Evolutionary conservation across 1,140 invertebrate genomes (phyloP).

Genomic region (Macrocentrus cingulum): DNA sequence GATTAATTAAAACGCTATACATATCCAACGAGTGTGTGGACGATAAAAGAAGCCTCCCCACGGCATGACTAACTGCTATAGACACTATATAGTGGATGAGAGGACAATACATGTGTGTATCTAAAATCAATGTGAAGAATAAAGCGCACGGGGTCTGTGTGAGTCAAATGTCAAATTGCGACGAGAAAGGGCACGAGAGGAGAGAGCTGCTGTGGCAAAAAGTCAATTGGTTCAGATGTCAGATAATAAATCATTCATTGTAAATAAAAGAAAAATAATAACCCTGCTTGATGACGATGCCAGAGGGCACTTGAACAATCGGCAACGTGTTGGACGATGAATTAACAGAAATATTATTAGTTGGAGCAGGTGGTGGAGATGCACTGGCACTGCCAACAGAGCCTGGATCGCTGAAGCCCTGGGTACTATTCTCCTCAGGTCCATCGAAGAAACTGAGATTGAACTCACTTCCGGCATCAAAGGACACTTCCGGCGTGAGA

Average conservation of each 20-base stretch:
- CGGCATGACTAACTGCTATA: too few relatives aligned
- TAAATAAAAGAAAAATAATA: conserved; percentile 39
- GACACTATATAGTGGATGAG: too few relatives aligned
- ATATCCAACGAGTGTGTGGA: too few relatives aligned
- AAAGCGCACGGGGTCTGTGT: conserved; percentile 12
- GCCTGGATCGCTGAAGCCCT: conserved; percentile 69
- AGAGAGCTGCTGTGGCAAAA: conserved; percentile 25
- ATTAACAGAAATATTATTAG: conserved; percentile 45
- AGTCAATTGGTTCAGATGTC: conserved; percentile 4
- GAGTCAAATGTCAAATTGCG: conserved; percentile 21
- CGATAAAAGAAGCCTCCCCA: too few relatives aligned
- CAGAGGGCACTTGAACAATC: conserved; percentile 50
- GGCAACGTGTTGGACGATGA: conserved; percentile 47
- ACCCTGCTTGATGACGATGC: conserved; percentile 58
- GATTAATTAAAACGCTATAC: too few relatives aligned
- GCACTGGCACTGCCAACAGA: conserved; percentile 66
- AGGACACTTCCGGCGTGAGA: conserved; percentile 68
- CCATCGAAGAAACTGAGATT: conserved; percentile 78
- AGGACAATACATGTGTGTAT: not conserved
- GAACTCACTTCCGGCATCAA: conserved; percentile 75
- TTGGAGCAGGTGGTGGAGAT: conserved; percentile 59
- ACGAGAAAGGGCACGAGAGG: conserved; percentile 14
- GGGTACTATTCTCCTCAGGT: conserved; percentile 66
- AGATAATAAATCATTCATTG: too few relatives aligned
- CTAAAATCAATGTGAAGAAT: conserved; percentile 6